A percentile compares a stretch with the other conserved stretches of the same genome.
phyloP scores from a whole-genome alignment of 2,113 vertebrate genomes.

The Thamnophis sirtalis region DNA sequence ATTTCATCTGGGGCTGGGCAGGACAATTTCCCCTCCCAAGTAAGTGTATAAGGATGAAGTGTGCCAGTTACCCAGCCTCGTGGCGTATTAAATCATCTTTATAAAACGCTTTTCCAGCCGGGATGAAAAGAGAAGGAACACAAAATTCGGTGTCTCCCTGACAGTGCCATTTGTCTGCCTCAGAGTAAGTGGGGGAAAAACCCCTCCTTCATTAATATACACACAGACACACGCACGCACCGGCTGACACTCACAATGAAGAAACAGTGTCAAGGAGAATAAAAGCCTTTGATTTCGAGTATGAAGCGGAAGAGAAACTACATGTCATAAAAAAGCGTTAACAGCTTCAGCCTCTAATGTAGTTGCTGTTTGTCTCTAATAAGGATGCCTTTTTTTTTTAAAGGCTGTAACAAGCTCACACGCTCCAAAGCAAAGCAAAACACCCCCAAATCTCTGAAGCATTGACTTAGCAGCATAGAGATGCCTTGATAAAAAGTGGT shows the following conservation, averaged over 20 bases:
- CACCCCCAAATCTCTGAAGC: background rate
- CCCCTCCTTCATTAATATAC: slow-evolving; percentile 1
- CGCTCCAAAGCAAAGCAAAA: background rate
- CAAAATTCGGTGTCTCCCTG: background rate
- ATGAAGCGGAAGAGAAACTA: slow-evolving; percentile 4
- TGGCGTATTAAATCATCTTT: slow-evolving; percentile 11
- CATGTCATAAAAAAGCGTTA: background rate
- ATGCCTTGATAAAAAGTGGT: background rate
- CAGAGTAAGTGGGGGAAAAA: background rate
- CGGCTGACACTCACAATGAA: background rate
- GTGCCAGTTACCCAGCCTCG: background rate
- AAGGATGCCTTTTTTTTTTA: background rate
- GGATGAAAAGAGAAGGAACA: slow-evolving; percentile 3
- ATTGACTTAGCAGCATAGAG: background rate
- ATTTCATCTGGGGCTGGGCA: background rate
- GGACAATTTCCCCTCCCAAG: background rate
- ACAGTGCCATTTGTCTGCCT: slow-evolving; percentile 18
- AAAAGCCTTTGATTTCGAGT: slow-evolving; percentile 19
- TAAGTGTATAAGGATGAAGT: background rate
- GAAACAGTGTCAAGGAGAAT: background rate
- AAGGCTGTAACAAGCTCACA: background rate
- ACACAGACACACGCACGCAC: background rate
- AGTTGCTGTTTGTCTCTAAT: slow-evolving; percentile 1
- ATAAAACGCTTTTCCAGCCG: background rate
- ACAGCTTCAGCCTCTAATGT: slow-evolving; percentile 7